phyloP scores from a whole-genome alignment of 2,888 invertebrate genomes.

The Conchocele bisecta region DNA sequence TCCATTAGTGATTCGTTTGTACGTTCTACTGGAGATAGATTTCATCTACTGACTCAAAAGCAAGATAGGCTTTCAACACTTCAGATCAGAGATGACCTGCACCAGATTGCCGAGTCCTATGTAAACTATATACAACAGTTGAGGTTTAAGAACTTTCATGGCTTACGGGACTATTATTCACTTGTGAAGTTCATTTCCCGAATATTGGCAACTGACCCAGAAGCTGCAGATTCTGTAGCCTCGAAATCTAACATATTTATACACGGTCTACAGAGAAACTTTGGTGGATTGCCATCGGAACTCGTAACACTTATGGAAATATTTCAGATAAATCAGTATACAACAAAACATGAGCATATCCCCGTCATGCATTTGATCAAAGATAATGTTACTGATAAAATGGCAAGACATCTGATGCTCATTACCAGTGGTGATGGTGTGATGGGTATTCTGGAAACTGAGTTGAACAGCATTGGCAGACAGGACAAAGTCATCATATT shows the following conservation, averaged over 20 bases:
- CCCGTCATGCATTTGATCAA: conserved; percentile 52
- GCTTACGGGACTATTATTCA: conserved; percentile 63
- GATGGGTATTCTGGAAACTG: conserved; percentile 55
- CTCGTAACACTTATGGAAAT: conserved; percentile 26
- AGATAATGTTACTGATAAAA: conserved; percentile 58
- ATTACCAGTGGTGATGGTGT: conserved; percentile 64
- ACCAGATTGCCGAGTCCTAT: conserved; percentile 38
- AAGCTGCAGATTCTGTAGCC: neutral
- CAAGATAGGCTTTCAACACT: neutral
- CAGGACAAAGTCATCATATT: conserved; percentile 58
- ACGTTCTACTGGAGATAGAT: too few species aligned
- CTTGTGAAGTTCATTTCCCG: conserved; percentile 40
- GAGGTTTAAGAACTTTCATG: conserved; percentile 61
- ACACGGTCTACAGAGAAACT: conserved; percentile 64
- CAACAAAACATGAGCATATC: neutral
- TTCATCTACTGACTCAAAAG: neutral
- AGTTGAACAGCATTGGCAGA: conserved; percentile 41
- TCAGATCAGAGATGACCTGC: conserved; percentile 23
- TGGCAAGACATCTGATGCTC: conserved; percentile 64
- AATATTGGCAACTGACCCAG: neutral
- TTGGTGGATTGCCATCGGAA: conserved; percentile 63
- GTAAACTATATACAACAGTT: conserved; percentile 23
- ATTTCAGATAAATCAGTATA: conserved; percentile 30
- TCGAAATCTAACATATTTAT: conserved; percentile 31
- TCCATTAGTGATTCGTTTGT: conserved; percentile 60